Percentiles rank a stretch among this genome's conserved stretches.
phyloP scores from a whole-genome alignment of 2,888 invertebrate species.

The Smittia sp. region DNA sequence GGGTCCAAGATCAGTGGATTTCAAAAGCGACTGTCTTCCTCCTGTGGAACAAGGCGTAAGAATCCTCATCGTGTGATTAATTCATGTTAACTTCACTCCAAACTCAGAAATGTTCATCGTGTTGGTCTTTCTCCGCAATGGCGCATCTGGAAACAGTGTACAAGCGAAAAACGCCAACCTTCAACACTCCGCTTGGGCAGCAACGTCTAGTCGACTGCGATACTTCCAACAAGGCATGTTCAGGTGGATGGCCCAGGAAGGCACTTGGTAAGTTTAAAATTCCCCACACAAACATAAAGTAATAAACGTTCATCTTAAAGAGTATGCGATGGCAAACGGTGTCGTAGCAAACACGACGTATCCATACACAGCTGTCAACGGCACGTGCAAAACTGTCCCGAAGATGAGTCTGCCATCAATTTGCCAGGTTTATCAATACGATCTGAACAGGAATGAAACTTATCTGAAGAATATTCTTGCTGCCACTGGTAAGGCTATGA shows the following conservation, averaged over 20 bases:
- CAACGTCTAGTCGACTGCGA: background rate
- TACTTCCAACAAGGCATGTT: background rate
- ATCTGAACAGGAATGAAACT: too few relatives aligned
- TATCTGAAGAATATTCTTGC: too few relatives aligned
- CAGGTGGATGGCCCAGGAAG: background rate
- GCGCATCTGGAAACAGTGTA: background rate
- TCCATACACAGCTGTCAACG: background rate
- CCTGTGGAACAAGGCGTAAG: too few relatives aligned
- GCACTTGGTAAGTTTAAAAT: background rate
- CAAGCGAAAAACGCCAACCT: background rate
- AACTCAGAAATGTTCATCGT: background rate
- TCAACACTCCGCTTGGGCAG: background rate
- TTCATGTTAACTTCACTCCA: too few relatives aligned
- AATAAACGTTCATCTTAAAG: background rate
- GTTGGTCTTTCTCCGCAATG: slow-evolving; percentile 8
- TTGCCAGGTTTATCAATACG: too few relatives aligned
- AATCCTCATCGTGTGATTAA: too few relatives aligned
- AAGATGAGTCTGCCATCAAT: too few relatives aligned
- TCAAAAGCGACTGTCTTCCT: too few relatives aligned
- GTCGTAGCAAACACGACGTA: background rate
- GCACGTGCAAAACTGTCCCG: background rate
- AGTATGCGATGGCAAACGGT: background rate
- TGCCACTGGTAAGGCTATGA: too few relatives aligned
- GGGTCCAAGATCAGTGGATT: background rate
- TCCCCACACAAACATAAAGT: background rate